A percentile compares a stretch with the other conserved stretches of the same genome.
phyloP scores from a whole-genome alignment of 2,113 vertebrate genomes.

The Drymodes brunneopygia region DNA sequence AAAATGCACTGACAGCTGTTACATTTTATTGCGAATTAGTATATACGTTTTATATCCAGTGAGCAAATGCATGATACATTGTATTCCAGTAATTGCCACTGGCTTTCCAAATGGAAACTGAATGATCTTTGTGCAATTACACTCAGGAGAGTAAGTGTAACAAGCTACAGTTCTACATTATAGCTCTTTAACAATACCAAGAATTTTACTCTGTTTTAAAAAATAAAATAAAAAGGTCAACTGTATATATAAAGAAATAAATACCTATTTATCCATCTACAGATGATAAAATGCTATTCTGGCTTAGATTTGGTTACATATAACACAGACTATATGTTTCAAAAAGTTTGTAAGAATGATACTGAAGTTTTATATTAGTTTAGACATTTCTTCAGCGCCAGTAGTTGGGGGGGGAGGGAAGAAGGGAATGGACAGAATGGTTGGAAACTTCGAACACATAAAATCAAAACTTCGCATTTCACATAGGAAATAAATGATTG shows the following conservation, averaged over 20 bases:
- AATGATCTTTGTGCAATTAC: slow-evolving; percentile 90
- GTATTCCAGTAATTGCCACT: slow-evolving; percentile 95
- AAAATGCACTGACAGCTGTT: slow-evolving; percentile 99
- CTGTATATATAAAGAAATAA: background rate
- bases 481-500: background rate
- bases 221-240: slow-evolving; percentile 68
- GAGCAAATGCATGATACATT: slow-evolving; percentile 91
- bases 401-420: background rate
- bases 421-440: background rate
- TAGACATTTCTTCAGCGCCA: background rate
- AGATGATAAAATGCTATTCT: background rate
- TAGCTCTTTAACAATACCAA: slow-evolving; percentile 77
- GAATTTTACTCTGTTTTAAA: slow-evolving; percentile 50
- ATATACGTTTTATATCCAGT: slow-evolving; percentile 92
- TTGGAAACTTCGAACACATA: slow-evolving; percentile 26
- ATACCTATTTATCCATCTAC: background rate
- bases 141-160: slow-evolving; percentile 85
- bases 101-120: slow-evolving; percentile 86
- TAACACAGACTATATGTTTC: background rate
- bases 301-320: background rate
- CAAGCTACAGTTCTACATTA: slow-evolving; percentile 85
- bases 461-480: slow-evolving; percentile 32
- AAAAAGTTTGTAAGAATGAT: background rate
- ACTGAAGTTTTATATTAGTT: slow-evolving; percentile 27
- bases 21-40: slow-evolving; percentile 99